Conservation (phyloP, 2,888 invertebrate species). For the Limnephilus rhombicus region DNA sequence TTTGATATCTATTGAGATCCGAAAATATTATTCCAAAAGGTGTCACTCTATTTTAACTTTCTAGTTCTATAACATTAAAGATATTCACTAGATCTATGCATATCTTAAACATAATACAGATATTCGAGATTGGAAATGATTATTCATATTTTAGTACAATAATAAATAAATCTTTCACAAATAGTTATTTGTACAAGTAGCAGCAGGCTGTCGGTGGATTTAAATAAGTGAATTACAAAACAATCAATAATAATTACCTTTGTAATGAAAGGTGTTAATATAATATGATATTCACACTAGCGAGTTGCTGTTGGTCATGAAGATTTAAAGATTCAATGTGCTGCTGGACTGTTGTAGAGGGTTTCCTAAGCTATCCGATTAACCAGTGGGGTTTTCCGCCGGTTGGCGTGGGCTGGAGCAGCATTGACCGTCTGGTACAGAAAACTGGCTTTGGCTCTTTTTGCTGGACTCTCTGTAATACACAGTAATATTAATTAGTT, state of each 20-base stretch:
- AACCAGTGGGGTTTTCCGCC: conserved; percentile 81
- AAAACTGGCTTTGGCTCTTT: conserved; percentile 74
- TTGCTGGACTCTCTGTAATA: conserved; percentile 75
- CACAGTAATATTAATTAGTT: background rate
- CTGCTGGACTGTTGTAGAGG: background rate
- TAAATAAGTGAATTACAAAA: conserved; percentile 14
- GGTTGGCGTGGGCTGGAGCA: conserved; percentile 76
- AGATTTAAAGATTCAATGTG: background rate
- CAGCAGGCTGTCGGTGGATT: conserved; percentile 55
- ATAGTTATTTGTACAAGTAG: conserved; percentile 36
- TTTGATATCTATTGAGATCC: conserved; percentile 45
- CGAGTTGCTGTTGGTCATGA: conserved; percentile 43
- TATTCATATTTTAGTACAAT: conserved; percentile 38
- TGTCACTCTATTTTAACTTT: conserved; percentile 16
- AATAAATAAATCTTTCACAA: conserved; percentile 42
- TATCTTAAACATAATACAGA: conserved; percentile 16
- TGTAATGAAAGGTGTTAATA: conserved; percentile 5
- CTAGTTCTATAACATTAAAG: conserved; percentile 18
- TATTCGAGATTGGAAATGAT: conserved; percentile 43
- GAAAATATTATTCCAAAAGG: conserved; percentile 44
- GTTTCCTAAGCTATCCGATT: conserved; percentile 72
- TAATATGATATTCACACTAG: conserved; percentile 30
- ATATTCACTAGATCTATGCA: background rate
- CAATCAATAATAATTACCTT: conserved; percentile 37
- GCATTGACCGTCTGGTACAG: conserved; percentile 74